Conservation (phyloP, 2,888 invertebrate species). For the Herminia tarsipennalis region DNA sequence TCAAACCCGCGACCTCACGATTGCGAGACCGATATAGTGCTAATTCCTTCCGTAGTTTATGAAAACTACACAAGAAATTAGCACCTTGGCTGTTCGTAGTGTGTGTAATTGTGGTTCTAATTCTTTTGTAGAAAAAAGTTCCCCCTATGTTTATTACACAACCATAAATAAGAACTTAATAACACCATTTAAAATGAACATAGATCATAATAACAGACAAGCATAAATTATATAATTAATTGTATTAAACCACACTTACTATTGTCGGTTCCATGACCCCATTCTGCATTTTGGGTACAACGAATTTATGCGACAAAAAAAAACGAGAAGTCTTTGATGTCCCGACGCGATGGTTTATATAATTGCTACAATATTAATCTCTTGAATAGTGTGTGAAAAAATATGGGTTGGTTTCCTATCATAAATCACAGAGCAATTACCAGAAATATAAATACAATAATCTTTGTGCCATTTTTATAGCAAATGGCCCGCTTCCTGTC, state of each 20-base stretch:
- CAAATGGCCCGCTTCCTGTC: neutral
- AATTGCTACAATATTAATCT: neutral
- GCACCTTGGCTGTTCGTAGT: too few relatives aligned
- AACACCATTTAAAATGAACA: too few relatives aligned
- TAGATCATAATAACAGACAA: conserved; percentile 31
- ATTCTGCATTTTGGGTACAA: conserved; percentile 38
- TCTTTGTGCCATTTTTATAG: conserved; percentile 7
- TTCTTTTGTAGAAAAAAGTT: too few relatives aligned
- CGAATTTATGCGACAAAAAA: conserved; percentile 41
- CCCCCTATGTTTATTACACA: too few relatives aligned
- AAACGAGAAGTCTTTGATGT: conserved; percentile 36
- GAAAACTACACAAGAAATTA: too few relatives aligned
- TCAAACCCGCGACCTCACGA: too few relatives aligned
- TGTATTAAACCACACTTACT: conserved; percentile 38
- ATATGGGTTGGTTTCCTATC: neutral
- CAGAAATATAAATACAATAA: conserved; percentile 4
- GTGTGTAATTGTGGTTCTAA: too few relatives aligned
- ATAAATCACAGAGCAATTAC: conserved; percentile 11
- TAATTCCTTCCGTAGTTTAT: too few relatives aligned
- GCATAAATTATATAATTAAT: conserved; percentile 38
- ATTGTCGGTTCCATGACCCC: conserved; percentile 51
- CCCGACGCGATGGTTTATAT: conserved; percentile 4
- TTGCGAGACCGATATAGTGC: too few relatives aligned
- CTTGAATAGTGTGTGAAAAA: conserved; percentile 2
- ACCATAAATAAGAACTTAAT: too few relatives aligned